Evolutionary conservation across 1,140 invertebrate genomes (phyloP).

Genomic region (Chymomyza costata): DNA sequence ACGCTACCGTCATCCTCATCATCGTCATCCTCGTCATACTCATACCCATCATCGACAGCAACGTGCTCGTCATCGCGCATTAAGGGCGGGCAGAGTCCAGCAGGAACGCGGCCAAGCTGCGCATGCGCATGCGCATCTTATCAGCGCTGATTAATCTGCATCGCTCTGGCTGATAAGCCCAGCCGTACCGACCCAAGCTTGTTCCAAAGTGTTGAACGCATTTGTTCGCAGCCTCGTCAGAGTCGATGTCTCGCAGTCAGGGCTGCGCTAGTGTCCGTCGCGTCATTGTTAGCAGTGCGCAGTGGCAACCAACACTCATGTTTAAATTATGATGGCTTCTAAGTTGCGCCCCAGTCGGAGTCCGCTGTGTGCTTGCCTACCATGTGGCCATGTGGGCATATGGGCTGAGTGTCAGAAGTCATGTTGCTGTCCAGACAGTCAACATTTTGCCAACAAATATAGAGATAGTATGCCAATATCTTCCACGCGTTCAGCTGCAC

Average conservation of each 20-base stretch:
- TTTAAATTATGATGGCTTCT: slow-evolving; percentile 74
- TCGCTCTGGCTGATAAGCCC: slow-evolving; percentile 58
- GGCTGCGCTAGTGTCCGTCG: slow-evolving; percentile 4
- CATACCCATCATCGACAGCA: slow-evolving; percentile 29
- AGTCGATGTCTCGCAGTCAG: neutral
- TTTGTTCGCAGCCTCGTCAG: slow-evolving; percentile 25
- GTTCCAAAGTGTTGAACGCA: slow-evolving; percentile 34
- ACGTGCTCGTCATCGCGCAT: neutral
- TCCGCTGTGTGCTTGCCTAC: too few species aligned
- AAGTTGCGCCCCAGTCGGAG: slow-evolving; percentile 46
- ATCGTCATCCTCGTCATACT: slow-evolving; percentile 52
- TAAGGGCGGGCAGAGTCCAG: slow-evolving; percentile 6
- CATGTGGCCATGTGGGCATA: slow-evolving; percentile 33
- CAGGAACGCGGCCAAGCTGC: slow-evolving; percentile 17
- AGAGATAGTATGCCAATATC: too few species aligned
- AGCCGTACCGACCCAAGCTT: slow-evolving; percentile 46
- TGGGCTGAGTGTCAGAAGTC: slow-evolving; percentile 24
- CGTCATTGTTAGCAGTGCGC: slow-evolving; percentile 56
- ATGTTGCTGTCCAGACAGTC: slow-evolving; percentile 20
- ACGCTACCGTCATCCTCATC: slow-evolving; percentile 65
- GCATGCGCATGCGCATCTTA: slow-evolving; percentile 39
- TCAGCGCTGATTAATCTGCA: slow-evolving; percentile 65
- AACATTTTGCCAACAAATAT: slow-evolving; percentile 7
- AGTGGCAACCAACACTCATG: slow-evolving; percentile 69
- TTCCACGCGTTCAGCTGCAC: too few species aligned